Evolutionary conservation across 1,140 invertebrate species (phyloP).

Genomic region (Drosophila punjabiensis): DNA sequence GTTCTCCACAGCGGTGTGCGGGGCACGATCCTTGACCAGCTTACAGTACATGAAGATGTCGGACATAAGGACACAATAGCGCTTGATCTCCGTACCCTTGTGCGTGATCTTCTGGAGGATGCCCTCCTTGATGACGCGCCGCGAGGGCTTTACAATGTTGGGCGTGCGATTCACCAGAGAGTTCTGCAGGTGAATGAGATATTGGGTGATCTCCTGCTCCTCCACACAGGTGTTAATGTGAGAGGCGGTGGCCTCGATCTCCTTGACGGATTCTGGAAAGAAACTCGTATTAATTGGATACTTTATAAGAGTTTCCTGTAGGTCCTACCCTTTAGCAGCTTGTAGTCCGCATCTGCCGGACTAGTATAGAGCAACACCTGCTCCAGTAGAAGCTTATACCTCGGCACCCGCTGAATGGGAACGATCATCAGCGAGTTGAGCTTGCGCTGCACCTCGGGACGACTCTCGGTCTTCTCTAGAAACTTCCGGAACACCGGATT

Average conservation of each 20-base stretch:
- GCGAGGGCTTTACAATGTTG: constrained; percentile 89
- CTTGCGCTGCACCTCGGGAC: constrained; percentile 90
- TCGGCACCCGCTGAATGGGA: constrained; percentile 91
- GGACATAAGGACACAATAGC: constrained; percentile 86
- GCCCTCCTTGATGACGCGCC: constrained; percentile 90
- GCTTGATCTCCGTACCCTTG: constrained; percentile 85
- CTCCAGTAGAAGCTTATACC: constrained; percentile 90
- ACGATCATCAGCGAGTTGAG: constrained; percentile 90
- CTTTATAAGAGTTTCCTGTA: constrained; percentile 44
- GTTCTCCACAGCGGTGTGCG: constrained; percentile 85
- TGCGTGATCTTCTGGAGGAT: constrained; percentile 88
- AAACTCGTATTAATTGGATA: neutral
- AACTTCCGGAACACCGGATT: constrained; percentile 88
- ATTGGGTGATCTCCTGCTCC: constrained; percentile 90
- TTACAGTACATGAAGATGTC: constrained; percentile 88
- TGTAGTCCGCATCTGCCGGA: constrained; percentile 87
- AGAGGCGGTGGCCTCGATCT: constrained; percentile 89
- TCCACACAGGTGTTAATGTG: constrained; percentile 91
- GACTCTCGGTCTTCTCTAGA: constrained; percentile 88
- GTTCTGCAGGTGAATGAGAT: constrained; percentile 89
- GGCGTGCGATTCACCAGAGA: constrained; percentile 87
- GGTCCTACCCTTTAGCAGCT: constrained; percentile 83
- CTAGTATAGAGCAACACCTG: constrained; percentile 89
- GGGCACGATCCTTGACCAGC: constrained; percentile 76
- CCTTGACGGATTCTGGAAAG: constrained; percentile 87